These are phyloP conservation scores for Sarcophaga variegata DNA, from an alignment of 2,888 invertebrate genomes.

Conservation along the genomic window DNA sequence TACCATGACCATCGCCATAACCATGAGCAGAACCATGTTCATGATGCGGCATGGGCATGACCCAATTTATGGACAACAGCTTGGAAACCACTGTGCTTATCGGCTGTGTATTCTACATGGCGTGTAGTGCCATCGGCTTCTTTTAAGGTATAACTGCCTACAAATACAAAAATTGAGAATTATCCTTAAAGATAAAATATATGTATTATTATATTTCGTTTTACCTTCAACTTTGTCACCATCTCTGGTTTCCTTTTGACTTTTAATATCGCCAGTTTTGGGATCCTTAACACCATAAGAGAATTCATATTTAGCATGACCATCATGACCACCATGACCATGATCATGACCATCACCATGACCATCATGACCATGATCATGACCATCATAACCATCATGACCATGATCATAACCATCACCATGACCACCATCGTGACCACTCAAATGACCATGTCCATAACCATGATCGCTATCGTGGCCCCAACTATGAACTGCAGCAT, in stretches of 20 bases:
- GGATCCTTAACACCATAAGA: constrained; percentile 47
- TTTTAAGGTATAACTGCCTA: constrained; percentile 33
- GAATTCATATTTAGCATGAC: constrained; percentile 42
- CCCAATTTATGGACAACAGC: constrained; percentile 41
- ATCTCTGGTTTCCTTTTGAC: constrained; percentile 38
- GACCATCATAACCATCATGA: neutral
- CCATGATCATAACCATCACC: neutral
- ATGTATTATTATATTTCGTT: too few relatives aligned
- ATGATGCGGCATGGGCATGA: constrained; percentile 16
- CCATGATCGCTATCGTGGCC: neutral
- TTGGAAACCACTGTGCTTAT: constrained; percentile 42
- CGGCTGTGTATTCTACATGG: constrained; percentile 40
- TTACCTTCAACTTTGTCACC: constrained; percentile 41
- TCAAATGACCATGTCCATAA: neutral
- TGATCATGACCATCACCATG: neutral
- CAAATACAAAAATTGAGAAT: neutral
- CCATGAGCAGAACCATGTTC: neutral
- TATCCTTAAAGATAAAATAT: neutral
- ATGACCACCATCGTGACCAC: neutral
- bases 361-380: constrained; percentile 4
- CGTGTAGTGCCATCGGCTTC: constrained; percentile 53
- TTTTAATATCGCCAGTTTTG: constrained; percentile 41
- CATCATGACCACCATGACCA: too few relatives aligned
- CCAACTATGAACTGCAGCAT: constrained; percentile 11
- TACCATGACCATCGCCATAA: constrained; percentile 6